phyloP scores from a whole-genome alignment of 1,140 invertebrate genomes.

The Euglossa dilemma region DNA sequence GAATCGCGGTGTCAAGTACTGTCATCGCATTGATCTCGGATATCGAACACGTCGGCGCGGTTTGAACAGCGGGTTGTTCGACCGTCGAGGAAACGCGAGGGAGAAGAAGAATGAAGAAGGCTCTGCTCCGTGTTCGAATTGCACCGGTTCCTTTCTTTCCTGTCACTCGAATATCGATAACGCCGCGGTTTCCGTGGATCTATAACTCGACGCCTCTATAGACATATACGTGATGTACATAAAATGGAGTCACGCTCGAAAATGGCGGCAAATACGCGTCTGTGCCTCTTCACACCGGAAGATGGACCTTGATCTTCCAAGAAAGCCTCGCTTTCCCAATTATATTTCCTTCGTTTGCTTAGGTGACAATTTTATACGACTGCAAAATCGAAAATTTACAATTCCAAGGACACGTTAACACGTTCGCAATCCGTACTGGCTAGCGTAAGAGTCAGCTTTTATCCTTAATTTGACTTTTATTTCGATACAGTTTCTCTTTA shows the following conservation, averaged over 20 bases:
- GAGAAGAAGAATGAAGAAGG: neutral
- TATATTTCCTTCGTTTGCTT: neutral
- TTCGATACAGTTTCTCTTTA: too few species aligned
- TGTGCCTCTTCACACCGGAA: too few species aligned
- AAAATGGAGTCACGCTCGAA: neutral
- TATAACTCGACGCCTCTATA: neutral
- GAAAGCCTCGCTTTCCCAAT: neutral
- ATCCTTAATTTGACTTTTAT: too few species aligned
- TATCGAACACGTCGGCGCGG: constrained; percentile 43
- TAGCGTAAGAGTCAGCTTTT: too few species aligned
- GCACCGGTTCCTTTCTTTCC: constrained; percentile 32
- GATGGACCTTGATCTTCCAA: too few species aligned
- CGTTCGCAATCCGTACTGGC: too few species aligned
- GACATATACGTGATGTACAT: neutral
- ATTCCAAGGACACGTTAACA: too few species aligned
- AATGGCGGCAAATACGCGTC: too few species aligned
- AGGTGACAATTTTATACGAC: too few species aligned
- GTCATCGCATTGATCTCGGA: constrained; percentile 5
- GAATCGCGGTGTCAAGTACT: neutral
- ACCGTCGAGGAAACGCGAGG: neutral
- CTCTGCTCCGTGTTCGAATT: constrained; percentile 24
- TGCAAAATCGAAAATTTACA: too few species aligned
- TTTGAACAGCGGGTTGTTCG: constrained; percentile 45
- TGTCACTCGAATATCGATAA: neutral
- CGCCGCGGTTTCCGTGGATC: neutral